Percentiles rank a stretch among this genome's conserved stretches.
Conservation (phyloP, 2,888 invertebrate genomes). For the Ichneumoninae sp. region DNA sequence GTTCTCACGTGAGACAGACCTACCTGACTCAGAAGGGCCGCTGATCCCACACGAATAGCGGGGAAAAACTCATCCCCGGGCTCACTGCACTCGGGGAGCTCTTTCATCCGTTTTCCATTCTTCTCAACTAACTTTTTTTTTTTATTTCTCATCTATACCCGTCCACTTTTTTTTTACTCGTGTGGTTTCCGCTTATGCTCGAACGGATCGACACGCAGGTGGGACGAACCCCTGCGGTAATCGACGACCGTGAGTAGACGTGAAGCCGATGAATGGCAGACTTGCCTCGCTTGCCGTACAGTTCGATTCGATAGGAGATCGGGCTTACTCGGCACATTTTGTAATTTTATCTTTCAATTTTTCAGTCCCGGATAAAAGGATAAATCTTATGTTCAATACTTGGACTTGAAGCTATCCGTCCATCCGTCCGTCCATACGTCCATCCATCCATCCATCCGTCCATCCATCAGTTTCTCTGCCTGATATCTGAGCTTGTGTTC, state of each 20-base stretch:
- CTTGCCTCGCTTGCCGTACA: not conserved
- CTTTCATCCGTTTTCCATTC: constrained; percentile 10
- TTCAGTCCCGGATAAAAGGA: not conserved
- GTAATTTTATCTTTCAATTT: not conserved
- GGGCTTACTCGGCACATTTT: not conserved
- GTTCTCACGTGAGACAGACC: constrained; percentile 19
- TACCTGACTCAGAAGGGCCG: constrained; percentile 20
- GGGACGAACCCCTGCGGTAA: not conserved
- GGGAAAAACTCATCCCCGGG: not conserved
- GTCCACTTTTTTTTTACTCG: not conserved
- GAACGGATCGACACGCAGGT: not conserved
- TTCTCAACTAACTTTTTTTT: not conserved
- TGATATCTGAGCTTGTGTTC: too few species aligned
- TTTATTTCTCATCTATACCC: not conserved
- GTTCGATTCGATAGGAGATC: not conserved
- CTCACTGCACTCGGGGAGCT: constrained; percentile 21
- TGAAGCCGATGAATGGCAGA: not conserved
- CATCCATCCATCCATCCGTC: too few species aligned
- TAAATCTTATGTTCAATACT: not conserved
- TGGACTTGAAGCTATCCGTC: too few species aligned
- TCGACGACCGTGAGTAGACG: not conserved
- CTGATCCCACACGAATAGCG: constrained; percentile 25
- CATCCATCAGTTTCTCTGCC: too few species aligned
- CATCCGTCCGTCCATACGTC: too few species aligned
- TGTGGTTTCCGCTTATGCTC: not conserved